These are phyloP conservation scores for Himalopsyche anomala DNA, from an alignment of 2,888 invertebrate genomes.

Conservation along the genomic window DNA sequence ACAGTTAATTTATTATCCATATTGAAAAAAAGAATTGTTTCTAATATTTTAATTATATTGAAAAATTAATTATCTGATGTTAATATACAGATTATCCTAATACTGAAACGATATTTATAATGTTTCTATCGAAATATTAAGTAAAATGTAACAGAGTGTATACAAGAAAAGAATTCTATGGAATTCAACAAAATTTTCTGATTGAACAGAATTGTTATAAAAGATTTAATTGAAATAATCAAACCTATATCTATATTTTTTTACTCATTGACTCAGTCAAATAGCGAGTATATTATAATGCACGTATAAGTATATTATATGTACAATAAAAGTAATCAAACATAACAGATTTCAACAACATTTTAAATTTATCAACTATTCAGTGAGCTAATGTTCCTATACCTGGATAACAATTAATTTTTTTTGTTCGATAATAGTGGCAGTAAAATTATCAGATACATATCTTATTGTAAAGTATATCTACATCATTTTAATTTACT, in stretches of 20 bases:
- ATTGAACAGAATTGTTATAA: conserved; percentile 41
- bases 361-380: conserved; percentile 47
- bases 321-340: conserved; percentile 54
- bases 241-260: conserved; percentile 14
- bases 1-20: conserved; percentile 6
- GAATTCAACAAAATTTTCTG: conserved; percentile 51
- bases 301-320: conserved; percentile 24
- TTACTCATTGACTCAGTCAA: conserved; percentile 15
- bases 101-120: conserved; percentile 16
- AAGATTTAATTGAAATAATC: conserved; percentile 29
- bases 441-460: conserved; percentile 43
- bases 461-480: conserved; percentile 43
- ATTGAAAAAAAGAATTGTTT: conserved; percentile 34
- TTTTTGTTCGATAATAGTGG: conserved; percentile 20
- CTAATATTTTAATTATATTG: conserved; percentile 23
- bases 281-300: background rate
- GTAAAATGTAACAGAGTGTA: conserved; percentile 28
- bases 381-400: conserved; percentile 46
- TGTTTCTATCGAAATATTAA: conserved; percentile 25
- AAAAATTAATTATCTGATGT: conserved; percentile 28
- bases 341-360: conserved; percentile 63
- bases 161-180: conserved; percentile 53
- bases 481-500: conserved; percentile 58
- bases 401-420: conserved; percentile 44
- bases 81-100: conserved; percentile 23